Base-by-base conservation (phyloP, 1,140 invertebrate genomes). In the Stegodyphus mimosarum region DNA sequence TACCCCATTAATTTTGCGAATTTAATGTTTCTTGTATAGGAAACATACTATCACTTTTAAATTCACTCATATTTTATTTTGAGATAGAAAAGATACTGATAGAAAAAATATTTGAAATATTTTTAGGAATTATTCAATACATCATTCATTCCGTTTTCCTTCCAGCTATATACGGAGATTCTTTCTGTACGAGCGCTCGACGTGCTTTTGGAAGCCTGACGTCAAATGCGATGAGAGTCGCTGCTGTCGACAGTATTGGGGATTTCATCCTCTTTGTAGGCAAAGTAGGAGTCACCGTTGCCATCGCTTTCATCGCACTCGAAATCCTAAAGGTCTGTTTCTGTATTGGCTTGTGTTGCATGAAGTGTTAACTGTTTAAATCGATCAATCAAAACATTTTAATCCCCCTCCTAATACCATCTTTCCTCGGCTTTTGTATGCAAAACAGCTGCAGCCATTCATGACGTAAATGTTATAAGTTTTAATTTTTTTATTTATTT, bases 221-320 rank as follows among this genome's bases (percentile, higher is more conserved):
- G 6, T 94, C 92, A 87, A 98, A 99, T 91, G 95, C 94, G 4
- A 89, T 98, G 53, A 94, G 96, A 92, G 94, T 99, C 81, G 94
- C 95, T 11, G 96, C 96, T 0, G 96, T 99, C 70, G 98, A 99
- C 90, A 95, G 95, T 88, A 93, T 98, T 55, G 97, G 97, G 9
- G 96, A 98, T 90, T 98, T 99, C 90, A 95, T 99, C 70, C 92
- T 99, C 7, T 97, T 99, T 89, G 90, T 99, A 73, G 96, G 95
- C 51, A 99, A 99, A 92, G 91, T 94, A 15, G 94, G 95, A 88
- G 94, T 96, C 10, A 95, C 97, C 53, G 95, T 96, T 10, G 94
- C 94, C 0, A 91, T 97, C 53, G 92, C 95, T 69, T 93, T 97
- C 88, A 89, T 93, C 63, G 94, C 93, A 5, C 91, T 93, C 55